These are phyloP conservation scores for Campoletis sonorensis DNA, from an alignment of 1,140 invertebrate species.

Conservation along the genomic window DNA sequence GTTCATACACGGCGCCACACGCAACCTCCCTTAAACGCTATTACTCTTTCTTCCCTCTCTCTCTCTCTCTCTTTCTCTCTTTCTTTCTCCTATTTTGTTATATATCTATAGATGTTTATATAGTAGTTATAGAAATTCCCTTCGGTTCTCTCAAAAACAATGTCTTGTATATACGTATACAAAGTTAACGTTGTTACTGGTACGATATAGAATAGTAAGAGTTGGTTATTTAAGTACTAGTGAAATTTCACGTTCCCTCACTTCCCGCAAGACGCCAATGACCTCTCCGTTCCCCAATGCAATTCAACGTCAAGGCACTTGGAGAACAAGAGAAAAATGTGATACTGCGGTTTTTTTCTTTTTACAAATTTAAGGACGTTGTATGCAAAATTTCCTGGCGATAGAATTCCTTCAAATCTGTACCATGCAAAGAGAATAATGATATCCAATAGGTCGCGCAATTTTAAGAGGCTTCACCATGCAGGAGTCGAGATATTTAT, in stretches of 20 bases:
- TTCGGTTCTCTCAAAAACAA: constrained; percentile 19
- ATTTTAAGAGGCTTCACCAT: no score
- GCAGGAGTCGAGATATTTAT: no score
- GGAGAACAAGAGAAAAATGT: background rate
- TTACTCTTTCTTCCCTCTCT: constrained; percentile 48
- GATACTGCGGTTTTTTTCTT: no score
- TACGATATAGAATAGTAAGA: background rate
- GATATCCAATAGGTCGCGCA: no score
- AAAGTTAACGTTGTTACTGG: background rate
- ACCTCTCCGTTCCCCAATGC: constrained; percentile 22
- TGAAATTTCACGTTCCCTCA: constrained; percentile 21
- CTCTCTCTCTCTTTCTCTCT: background rate
- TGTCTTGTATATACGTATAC: background rate
- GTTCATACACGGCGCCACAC: constrained; percentile 65
- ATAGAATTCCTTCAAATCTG: no score
- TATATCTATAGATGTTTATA: no score
- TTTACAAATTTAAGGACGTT: no score
- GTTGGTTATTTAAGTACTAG: constrained; percentile 26
- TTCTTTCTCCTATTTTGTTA: background rate
- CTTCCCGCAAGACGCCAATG: background rate
- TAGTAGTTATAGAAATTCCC: constrained; percentile 6
- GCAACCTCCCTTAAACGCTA: constrained; percentile 60
- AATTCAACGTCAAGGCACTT: background rate
- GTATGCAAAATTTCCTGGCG: no score
- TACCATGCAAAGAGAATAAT: no score